Evolutionary conservation across 2,888 invertebrate genomes (phyloP).

Genomic region (Cloeon dipterum): DNA sequence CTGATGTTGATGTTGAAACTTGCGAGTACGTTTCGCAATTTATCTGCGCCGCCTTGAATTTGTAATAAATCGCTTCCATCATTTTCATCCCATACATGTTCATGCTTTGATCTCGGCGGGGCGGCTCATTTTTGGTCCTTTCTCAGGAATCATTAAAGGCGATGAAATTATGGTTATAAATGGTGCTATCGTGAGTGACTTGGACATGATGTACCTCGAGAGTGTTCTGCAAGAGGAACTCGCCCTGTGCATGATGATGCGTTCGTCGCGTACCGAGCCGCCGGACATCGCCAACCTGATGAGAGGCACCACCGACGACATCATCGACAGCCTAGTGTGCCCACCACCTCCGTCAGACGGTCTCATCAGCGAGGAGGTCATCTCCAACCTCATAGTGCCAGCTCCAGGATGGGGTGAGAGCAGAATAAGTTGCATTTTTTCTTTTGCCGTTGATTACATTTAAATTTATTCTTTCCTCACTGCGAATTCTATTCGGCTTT

Average conservation of each 20-base stretch:
- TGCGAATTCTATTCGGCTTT: no score
- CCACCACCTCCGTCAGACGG: conserved; percentile 91
- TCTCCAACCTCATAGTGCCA: conserved; percentile 87
- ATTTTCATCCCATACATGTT: no score
- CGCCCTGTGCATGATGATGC: conserved; percentile 90
- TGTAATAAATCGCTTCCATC: no score
- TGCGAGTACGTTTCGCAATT: no score
- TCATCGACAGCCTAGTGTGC: conserved; percentile 86
- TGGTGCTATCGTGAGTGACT: conserved; percentile 89
- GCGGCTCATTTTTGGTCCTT: no score
- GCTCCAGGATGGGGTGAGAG: conserved; percentile 86
- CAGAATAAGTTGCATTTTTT: no score
- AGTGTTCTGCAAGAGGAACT: conserved; percentile 87
- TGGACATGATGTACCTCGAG: conserved; percentile 99
- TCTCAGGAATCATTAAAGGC: conserved; percentile 77
- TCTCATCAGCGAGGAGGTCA: conserved; percentile 86
- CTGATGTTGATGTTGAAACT: no score
- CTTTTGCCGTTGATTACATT: no score
- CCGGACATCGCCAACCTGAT: conserved; percentile 23
- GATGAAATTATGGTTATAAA: conserved; percentile 99
- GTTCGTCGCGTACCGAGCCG: conserved; percentile 37
- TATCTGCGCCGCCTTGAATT: no score
- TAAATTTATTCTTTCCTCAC: no score
- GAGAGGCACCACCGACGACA: conserved; percentile 68
- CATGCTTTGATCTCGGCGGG: no score